These are phyloP conservation scores for Muraenolepis orangiensis DNA, from an alignment of 2,797 vertebrate species.

Conservation along the genomic window DNA sequence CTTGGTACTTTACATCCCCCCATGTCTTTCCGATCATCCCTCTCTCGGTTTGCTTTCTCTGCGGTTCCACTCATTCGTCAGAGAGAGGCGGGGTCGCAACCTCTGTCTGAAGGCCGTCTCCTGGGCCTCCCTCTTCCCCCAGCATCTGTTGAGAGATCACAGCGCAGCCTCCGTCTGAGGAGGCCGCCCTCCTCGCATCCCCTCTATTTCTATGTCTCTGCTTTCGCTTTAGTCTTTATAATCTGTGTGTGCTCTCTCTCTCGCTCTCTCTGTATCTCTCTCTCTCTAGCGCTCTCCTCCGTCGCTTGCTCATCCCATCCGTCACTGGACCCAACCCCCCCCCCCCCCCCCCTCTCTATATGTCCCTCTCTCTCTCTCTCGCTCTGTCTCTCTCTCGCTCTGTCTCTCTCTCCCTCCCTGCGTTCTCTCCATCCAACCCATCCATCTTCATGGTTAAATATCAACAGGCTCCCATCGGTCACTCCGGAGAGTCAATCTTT, in stretches of 20 bases:
- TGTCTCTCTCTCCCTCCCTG: conserved; percentile 13
- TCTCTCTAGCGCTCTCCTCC: conserved; percentile 22
- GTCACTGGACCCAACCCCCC: neutral
- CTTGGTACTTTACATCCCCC: conserved; percentile 46
- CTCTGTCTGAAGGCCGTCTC: conserved; percentile 68
- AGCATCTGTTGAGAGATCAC: conserved; percentile 74
- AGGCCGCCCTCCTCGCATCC: conserved; percentile 37
- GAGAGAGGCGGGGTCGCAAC: conserved; percentile 68
- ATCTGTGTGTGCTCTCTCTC: neutral
- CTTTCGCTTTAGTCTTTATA: too few species aligned
- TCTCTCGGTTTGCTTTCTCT: conserved; percentile 57
- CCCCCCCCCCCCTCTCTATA: conserved; percentile 9
- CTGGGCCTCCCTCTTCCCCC: conserved; percentile 51
- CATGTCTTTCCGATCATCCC: conserved; percentile 52
- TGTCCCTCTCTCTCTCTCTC: conserved; percentile 25
- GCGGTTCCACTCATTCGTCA: conserved; percentile 61
- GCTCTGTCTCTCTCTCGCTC: conserved; percentile 26
- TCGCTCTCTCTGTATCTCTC: conserved; percentile 18
- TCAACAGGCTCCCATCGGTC: conserved; percentile 62
- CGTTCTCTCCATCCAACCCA: conserved; percentile 18
- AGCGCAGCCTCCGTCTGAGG: conserved; percentile 62
- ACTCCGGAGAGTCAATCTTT: conserved; percentile 65
- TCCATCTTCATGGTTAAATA: conserved; percentile 51
- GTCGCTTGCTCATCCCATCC: conserved; percentile 22
- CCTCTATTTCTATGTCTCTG: neutral